Evolutionary conservation across 2,888 invertebrate genomes (phyloP).

Genomic region (Epistrophe grossulariae): DNA sequence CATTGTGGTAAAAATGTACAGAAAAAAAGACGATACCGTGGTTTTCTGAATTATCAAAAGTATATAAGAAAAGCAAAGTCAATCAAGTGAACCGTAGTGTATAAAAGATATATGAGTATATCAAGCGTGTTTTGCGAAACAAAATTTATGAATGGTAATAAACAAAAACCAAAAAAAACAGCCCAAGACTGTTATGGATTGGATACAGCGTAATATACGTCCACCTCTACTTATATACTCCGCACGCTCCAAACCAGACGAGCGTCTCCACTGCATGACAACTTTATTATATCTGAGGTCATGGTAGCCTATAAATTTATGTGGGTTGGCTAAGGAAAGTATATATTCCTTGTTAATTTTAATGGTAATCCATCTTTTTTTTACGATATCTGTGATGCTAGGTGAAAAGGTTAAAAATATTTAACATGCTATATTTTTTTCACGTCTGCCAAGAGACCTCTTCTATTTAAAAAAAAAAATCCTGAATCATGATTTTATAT

Average conservation of each 20-base stretch:
- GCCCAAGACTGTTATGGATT: slow-evolving; percentile 45
- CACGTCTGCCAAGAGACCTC: background rate
- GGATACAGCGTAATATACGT: background rate
- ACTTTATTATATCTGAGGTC: slow-evolving; percentile 70
- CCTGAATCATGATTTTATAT: slow-evolving; percentile 39
- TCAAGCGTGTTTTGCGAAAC: slow-evolving; percentile 38
- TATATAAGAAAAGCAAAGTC: background rate
- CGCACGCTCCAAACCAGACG: background rate
- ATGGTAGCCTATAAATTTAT: slow-evolving; percentile 27
- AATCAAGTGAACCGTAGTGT: background rate
- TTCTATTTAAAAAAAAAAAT: slow-evolving; percentile 1
- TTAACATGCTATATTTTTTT: background rate
- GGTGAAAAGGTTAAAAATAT: slow-evolving; percentile 56
- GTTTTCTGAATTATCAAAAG: no score
- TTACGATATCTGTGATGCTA: background rate
- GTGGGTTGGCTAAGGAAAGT: slow-evolving; percentile 52
- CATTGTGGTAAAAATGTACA: no score
- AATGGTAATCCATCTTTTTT: slow-evolving; percentile 29
- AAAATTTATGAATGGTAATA: slow-evolving; percentile 69
- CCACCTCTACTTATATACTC: background rate
- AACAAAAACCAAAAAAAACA: slow-evolving; percentile 50
- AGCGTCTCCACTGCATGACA: slow-evolving; percentile 18
- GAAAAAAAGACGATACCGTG: no score
- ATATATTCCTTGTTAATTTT: slow-evolving; percentile 11
- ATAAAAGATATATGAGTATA: background rate